phyloP scores from a whole-genome alignment of 2,797 vertebrate genomes.

The Lemur catta region DNA sequence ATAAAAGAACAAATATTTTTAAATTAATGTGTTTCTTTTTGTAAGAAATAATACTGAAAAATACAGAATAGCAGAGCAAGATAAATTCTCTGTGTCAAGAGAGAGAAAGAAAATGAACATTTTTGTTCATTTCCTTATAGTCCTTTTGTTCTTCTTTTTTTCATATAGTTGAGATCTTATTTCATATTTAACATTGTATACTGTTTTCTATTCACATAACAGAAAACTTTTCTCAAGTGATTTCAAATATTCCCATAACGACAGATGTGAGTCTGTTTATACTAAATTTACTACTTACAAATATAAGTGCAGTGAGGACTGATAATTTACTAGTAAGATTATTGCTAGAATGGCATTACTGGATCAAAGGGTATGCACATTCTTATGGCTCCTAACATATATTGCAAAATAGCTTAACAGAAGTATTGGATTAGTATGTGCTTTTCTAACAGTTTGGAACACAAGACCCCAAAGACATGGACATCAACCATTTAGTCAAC shows the following conservation, averaged over 20 bases:
- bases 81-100: background rate
- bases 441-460: background rate
- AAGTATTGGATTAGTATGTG: background rate
- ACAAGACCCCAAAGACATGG: background rate
- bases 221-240: background rate
- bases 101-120: background rate
- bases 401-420: background rate
- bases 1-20: background rate
- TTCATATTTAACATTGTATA: background rate
- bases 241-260: background rate
- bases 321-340: background rate
- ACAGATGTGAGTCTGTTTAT: background rate
- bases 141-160: background rate
- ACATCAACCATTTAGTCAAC: background rate
- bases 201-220: background rate
- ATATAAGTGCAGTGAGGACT: background rate
- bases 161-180: background rate
- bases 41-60: conserved; percentile 27
- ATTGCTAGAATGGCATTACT: background rate
- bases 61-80: background rate
- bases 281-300: conserved; percentile 21
- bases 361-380: background rate
- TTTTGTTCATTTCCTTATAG: conserved; percentile 17
- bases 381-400: background rate
- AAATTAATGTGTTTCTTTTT: background rate